A percentile compares a stretch with the other conserved stretches of the same genome.
These are phyloP conservation scores for Conomelus anceps DNA, from an alignment of 2,888 invertebrate species.

Conservation along the genomic window DNA sequence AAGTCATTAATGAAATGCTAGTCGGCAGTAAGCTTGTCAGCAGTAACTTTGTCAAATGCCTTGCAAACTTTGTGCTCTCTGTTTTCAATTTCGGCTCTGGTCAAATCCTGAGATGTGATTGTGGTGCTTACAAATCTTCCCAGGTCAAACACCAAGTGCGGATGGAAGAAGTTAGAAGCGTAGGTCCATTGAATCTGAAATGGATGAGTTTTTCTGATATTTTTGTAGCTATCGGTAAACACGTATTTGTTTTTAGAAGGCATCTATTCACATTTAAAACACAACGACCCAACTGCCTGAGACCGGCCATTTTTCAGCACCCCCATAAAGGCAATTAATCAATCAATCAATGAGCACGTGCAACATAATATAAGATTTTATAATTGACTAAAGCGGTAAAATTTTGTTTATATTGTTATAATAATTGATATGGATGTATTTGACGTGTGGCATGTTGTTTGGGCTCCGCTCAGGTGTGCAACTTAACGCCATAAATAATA, in stretches of 20 bases:
- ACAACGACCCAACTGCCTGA: background rate
- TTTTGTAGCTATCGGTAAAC: background rate
- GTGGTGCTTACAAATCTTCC: background rate
- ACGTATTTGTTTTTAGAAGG: background rate
- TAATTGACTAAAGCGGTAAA: no score
- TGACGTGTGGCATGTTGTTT: no score
- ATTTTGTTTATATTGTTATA: no score
- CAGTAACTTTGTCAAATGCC: constrained; percentile 82
- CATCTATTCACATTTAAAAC: constrained; percentile 1
- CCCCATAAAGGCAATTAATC: no score
- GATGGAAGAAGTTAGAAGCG: background rate
- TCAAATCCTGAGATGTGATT: constrained; percentile 29
- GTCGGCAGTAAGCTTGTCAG: constrained; percentile 79
- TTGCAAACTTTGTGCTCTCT: constrained; percentile 82
- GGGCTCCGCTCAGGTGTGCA: no score
- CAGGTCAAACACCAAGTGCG: background rate
- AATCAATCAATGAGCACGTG: no score
- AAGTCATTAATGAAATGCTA: constrained; percentile 96
- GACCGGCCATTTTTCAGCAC: constrained; percentile 4
- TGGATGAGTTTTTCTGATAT: background rate
- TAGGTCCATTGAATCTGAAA: background rate
- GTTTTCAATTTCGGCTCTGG: constrained; percentile 61
- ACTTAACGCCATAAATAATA: no score
- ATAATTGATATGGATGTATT: no score
- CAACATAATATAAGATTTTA: no score